Evolutionary conservation across 2,797 vertebrate genomes (phyloP).

Genomic region (Intellagama lesueurii): DNA sequence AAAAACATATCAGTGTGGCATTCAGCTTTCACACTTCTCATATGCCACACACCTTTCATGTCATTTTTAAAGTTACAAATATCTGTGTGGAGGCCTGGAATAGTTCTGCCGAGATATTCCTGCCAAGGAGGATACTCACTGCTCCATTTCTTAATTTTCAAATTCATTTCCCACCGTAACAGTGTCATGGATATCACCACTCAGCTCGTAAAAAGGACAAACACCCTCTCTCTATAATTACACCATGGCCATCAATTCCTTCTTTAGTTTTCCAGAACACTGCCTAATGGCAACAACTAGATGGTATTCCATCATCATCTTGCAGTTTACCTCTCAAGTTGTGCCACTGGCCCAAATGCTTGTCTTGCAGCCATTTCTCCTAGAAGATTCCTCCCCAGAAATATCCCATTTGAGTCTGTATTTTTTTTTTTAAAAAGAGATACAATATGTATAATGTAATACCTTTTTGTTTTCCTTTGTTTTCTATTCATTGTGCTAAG

Average conservation of each 20-base stretch:
- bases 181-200: slow-evolving; percentile 28
- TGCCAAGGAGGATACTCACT: not conserved
- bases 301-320: slow-evolving; percentile 59
- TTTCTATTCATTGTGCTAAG: slow-evolving; percentile 28
- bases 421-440: not conserved
- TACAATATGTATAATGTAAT: not conserved
- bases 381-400: slow-evolving; percentile 13
- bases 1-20: fast-evolving
- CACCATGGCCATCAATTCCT: slow-evolving; percentile 46
- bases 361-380: slow-evolving; percentile 42
- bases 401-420: not conserved
- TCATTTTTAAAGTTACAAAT: not conserved
- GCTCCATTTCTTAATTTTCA: slow-evolving; percentile 54
- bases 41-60: not conserved
- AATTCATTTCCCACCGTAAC: slow-evolving; percentile 45
- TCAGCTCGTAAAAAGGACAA: slow-evolving; percentile 61
- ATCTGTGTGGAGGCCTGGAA: not conserved
- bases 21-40: not conserved
- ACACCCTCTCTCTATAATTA: slow-evolving; percentile 57
- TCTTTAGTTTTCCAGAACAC: not conserved
- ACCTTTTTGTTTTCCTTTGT: not conserved
- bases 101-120: slow-evolving; percentile 28
- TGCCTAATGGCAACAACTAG: slow-evolving; percentile 45
- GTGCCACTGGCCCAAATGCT: slow-evolving; percentile 25
- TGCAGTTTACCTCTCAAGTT: slow-evolving; percentile 40